Percentiles rank a stretch among this genome's conserved stretches.
These are phyloP conservation scores for Forbesichthys papilliferus DNA, from an alignment of 2,113 vertebrate genomes.

Conservation along the genomic window DNA sequence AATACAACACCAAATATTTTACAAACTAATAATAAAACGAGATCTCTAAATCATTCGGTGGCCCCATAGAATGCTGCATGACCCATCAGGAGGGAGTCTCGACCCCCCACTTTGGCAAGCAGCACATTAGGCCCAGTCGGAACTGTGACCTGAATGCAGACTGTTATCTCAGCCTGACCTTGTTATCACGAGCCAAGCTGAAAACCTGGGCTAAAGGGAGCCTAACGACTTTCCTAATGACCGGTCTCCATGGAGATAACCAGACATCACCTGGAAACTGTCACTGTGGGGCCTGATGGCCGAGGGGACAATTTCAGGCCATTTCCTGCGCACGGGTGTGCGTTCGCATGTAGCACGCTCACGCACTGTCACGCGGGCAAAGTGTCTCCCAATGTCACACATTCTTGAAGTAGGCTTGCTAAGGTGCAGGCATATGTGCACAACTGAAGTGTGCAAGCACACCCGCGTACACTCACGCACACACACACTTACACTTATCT, in stretches of 20 bases:
- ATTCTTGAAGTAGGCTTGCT: constrained; percentile 3
- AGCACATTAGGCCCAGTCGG: constrained; percentile 32
- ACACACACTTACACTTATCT: not conserved
- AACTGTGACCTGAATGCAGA: constrained; percentile 2
- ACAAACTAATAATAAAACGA: too few relatives aligned
- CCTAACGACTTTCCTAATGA: constrained; percentile 77
- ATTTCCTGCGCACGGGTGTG: constrained; percentile 48
- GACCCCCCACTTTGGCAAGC: constrained; percentile 30
- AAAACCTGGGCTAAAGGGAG: constrained; percentile 84
- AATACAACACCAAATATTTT: too few relatives aligned
- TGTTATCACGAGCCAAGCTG: constrained; percentile 90
- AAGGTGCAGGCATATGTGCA: too few relatives aligned
- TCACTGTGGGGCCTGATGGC: constrained; percentile 72
- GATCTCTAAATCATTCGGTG: too few relatives aligned
- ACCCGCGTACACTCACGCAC: constrained; percentile 6
- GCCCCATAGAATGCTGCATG: constrained; percentile 18
- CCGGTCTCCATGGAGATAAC: constrained; percentile 88
- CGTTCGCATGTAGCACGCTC: constrained; percentile 17
- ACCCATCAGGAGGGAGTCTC: constrained; percentile 23
- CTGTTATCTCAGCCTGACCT: constrained; percentile 80
- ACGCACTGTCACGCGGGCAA: constrained; percentile 35
- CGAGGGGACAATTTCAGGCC: constrained; percentile 49
- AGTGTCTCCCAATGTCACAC: constrained; percentile 23
- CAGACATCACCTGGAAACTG: constrained; percentile 80
- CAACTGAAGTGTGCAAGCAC: too few relatives aligned